Evolutionary conservation across 2,113 vertebrate species (phyloP), one percentile per base, ranked within the genome.

Genomic region (Probosciger aterrimus): DNA sequence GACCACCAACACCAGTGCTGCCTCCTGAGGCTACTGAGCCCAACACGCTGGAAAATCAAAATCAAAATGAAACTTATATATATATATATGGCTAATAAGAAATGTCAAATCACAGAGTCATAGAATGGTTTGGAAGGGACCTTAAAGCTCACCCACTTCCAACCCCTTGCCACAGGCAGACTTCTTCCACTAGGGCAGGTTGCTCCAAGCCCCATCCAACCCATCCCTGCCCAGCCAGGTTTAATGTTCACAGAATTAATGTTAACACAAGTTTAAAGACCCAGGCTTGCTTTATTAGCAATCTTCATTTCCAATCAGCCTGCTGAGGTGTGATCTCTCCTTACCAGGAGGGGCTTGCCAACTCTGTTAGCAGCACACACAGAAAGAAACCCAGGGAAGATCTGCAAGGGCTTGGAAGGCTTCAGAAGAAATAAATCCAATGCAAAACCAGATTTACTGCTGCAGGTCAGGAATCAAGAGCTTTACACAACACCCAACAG

Each of bases 271-370:
- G 70, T 90, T 96, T 96, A 95, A 97, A 92, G 95, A 80, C 86
- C 82, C 14, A n/a, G 67, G 84, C 74, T 96, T 96, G 82, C 93
- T 93, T 97, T 97, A 92, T 96, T 92, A 96, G 94, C 90, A 84
- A 77, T 79, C 79, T 89, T 90, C 53, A 47, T 57, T 94, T 93
- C 92, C 30, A 27, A 83, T 79, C 81, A 85, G 86, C 86, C 80
- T 3, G 3, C 74, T 52, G 95, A 95, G 90, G 93, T 93, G 90
- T 82, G 80, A 79, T 80, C 90, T 84, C 90, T 95, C 30, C 1
- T 92, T 79, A 73, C 63, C 79, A 71, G 76, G 74, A 82, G 65
- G 95, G 47, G 6, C 68, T 83, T 93, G 91, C 91, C 94, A 96
- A 13, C 93, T 71, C 85, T 85, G 78, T 60, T 71, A 96, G 91